These are phyloP conservation scores for Naja naja DNA, from an alignment of 2,113 vertebrate genomes.

Conservation along the genomic window DNA sequence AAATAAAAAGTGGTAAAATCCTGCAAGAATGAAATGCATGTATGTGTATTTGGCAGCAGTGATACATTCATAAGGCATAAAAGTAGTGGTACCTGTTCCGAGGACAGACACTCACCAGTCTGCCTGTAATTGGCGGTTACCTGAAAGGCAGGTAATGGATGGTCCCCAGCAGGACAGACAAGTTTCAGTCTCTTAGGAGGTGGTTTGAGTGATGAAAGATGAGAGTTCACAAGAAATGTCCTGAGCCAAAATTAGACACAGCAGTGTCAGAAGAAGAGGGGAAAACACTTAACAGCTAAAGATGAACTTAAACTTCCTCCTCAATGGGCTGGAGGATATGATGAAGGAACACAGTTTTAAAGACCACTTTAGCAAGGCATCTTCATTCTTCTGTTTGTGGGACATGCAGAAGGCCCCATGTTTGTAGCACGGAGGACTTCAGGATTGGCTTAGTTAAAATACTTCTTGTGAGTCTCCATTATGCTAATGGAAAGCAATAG, in stretches of 20 bases:
- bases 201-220: not conserved
- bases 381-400: not conserved
- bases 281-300: not conserved
- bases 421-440: not conserved
- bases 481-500: too few relatives aligned
- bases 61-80: not conserved
- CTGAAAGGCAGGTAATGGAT: not conserved
- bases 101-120: not conserved
- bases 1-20: not conserved
- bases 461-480: not conserved
- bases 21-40: not conserved
- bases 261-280: not conserved
- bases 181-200: not conserved
- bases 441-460: not conserved
- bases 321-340: not conserved
- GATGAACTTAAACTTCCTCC: not conserved
- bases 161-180: not conserved
- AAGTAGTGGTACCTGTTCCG: not conserved
- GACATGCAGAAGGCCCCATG: not conserved
- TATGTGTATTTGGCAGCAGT: not conserved
- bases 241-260: not conserved
- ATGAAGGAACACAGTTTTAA: not conserved
- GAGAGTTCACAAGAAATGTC: not conserved
- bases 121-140: not conserved
- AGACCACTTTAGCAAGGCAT: not conserved